phyloP scores from a whole-genome alignment of 2,113 vertebrate genomes.

The Sinocyclocheilus rhinocerous region DNA sequence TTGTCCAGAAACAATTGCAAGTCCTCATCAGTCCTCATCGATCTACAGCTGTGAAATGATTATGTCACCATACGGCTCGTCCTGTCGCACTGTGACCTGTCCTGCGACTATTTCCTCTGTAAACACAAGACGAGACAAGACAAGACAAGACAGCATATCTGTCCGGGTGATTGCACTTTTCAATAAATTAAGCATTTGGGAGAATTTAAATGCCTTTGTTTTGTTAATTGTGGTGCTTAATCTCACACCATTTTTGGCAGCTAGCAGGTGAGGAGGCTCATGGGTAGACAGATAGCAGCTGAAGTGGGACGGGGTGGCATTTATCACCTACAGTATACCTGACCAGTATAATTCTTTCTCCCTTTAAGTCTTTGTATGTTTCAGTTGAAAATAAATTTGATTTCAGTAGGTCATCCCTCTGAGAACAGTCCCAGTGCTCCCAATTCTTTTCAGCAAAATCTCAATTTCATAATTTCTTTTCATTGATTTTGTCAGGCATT shows the following conservation, averaged over 20 bases:
- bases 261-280: neutral
- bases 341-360: neutral
- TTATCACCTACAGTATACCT: neutral
- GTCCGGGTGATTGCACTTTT: neutral
- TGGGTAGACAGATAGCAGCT: neutral
- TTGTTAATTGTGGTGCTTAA: neutral
- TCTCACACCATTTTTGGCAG: neutral
- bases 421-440: neutral
- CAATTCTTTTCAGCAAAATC: neutral
- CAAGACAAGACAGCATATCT: neutral
- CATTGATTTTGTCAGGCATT: neutral
- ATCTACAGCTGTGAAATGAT: slow-evolving; percentile 37
- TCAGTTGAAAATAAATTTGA: neutral
- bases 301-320: neutral
- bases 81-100: slow-evolving; percentile 44
- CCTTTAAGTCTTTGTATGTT: neutral
- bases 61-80: slow-evolving; percentile 54
- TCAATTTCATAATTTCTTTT: neutral
- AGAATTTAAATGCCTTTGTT: neutral
- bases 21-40: neutral
- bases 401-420: neutral
- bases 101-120: slow-evolving; percentile 39
- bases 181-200: neutral
- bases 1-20: neutral
- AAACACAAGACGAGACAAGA: neutral